These are phyloP conservation scores for Nineta flava DNA, from an alignment of 2,888 invertebrate genomes.

Conservation along the genomic window DNA sequence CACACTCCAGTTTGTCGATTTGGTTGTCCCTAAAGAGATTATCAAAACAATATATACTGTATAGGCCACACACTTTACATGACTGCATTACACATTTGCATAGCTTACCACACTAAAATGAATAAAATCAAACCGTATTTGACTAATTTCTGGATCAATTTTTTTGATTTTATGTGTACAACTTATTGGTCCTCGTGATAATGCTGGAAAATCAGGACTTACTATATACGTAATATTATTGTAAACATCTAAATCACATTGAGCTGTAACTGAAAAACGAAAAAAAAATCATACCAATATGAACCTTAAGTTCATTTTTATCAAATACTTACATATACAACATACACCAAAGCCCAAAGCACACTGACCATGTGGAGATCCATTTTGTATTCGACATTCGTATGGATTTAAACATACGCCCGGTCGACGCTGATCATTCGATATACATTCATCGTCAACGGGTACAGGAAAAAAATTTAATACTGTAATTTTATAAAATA, in stretches of 20 bases:
- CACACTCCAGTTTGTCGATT: constrained; percentile 64
- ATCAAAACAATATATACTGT: neutral
- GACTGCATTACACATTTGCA: neutral
- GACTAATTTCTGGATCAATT: constrained; percentile 63
- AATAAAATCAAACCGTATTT: constrained; percentile 66
- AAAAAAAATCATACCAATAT: neutral
- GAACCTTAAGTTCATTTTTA: neutral
- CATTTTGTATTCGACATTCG: constrained; percentile 61
- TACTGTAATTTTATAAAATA: constrained; percentile 33
- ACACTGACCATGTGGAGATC: constrained; percentile 57
- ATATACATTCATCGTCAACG: constrained; percentile 63
- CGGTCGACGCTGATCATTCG: constrained; percentile 48
- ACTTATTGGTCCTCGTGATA: constrained; percentile 47
- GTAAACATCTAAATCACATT: constrained; percentile 51
- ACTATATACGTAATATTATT: constrained; percentile 73
- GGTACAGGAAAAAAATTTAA: constrained; percentile 74
- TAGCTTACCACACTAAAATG: constrained; percentile 62
- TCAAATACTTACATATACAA: constrained; percentile 56
- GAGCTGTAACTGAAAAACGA: constrained; percentile 45
- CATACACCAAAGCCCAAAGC: constrained; percentile 75
- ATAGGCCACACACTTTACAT: too few species aligned
- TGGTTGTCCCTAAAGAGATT: constrained; percentile 57
- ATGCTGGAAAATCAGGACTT: constrained; percentile 67
- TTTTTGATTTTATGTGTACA: constrained; percentile 61
- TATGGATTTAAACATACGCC: constrained; percentile 70